Evolutionary conservation across 1,140 invertebrate species (phyloP).

Genomic region (Steinernema khuongi): DNA sequence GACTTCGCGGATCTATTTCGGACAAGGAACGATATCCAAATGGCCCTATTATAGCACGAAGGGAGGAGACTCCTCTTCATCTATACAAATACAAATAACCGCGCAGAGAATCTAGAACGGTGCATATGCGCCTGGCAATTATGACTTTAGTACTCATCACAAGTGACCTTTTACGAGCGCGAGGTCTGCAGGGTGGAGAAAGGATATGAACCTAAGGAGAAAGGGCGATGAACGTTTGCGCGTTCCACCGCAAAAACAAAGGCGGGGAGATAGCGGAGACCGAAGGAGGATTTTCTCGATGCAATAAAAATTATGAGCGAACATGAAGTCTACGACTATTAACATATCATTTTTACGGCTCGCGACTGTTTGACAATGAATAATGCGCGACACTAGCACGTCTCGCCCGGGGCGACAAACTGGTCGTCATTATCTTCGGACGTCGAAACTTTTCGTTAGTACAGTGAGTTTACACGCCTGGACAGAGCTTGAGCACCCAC

Average conservation of each 20-base stretch:
- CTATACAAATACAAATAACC: slow-evolving; percentile 17
- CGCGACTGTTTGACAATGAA: not conserved
- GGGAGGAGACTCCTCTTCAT: not conserved
- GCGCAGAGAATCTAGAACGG: slow-evolving; percentile 10
- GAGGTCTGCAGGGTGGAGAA: not conserved
- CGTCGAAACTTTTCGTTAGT: slow-evolving; percentile 2
- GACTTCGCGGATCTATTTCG: not conserved
- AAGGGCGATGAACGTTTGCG: not conserved
- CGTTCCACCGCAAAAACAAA: not conserved
- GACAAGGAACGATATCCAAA: not conserved
- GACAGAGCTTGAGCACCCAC: not conserved
- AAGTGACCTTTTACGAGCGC: slow-evolving; percentile 6
- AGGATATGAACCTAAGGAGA: not conserved
- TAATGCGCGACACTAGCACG: not conserved
- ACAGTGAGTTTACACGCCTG: not conserved
- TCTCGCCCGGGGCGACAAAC: not conserved
- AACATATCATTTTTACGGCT: slow-evolving; percentile 17
- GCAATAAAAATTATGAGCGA: slow-evolving; percentile 1
- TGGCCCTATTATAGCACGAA: not conserved
- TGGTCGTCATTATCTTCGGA: not conserved
- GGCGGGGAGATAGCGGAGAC: not conserved
- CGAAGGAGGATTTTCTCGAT: not conserved
- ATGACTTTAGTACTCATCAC: slow-evolving; percentile 13
- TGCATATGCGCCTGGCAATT: slow-evolving; percentile 10
- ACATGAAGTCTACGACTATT: slow-evolving; percentile 1